Conservation (phyloP, 1,140 invertebrate genomes). For the Lethocerus indicus region DNA sequence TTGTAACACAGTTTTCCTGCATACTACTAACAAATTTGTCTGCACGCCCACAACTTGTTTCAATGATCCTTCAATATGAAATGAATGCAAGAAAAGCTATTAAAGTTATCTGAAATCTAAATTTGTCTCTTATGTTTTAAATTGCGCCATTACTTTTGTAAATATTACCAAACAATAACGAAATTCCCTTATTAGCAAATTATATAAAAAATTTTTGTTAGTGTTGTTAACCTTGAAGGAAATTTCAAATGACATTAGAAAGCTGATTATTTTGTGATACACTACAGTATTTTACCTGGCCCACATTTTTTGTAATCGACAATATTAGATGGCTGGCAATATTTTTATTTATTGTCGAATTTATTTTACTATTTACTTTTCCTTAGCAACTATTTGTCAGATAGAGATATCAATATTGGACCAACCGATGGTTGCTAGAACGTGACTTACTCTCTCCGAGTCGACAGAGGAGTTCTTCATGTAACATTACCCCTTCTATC, state of each 20-base stretch:
- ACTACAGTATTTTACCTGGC: too few species aligned
- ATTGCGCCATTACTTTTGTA: too few species aligned
- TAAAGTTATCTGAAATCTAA: not conserved
- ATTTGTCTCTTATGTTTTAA: too few species aligned
- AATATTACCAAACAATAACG: too few species aligned
- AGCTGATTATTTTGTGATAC: not conserved
- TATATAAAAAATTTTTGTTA: not conserved
- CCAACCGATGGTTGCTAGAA: slow-evolving; percentile 40
- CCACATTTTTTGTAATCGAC: not conserved
- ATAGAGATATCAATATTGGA: slow-evolving; percentile 74
- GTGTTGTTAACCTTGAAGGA: not conserved
- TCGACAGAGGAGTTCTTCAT: slow-evolving; percentile 62
- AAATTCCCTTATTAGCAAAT: too few species aligned
- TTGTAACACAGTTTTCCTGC: not conserved
- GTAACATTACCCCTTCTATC: too few species aligned
- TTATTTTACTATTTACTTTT: slow-evolving; percentile 4
- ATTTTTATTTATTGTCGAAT: not conserved
- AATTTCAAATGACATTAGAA: not conserved
- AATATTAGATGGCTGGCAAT: not conserved
- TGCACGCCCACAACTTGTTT: not conserved
- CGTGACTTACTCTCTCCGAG: slow-evolving; percentile 62
- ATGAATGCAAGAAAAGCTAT: not conserved
- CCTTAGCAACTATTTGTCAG: slow-evolving; percentile 19
- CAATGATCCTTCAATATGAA: not conserved
- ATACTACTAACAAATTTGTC: not conserved